Evolutionary conservation across 1,140 invertebrate species (phyloP).

Genomic region (Aphis gossypii): DNA sequence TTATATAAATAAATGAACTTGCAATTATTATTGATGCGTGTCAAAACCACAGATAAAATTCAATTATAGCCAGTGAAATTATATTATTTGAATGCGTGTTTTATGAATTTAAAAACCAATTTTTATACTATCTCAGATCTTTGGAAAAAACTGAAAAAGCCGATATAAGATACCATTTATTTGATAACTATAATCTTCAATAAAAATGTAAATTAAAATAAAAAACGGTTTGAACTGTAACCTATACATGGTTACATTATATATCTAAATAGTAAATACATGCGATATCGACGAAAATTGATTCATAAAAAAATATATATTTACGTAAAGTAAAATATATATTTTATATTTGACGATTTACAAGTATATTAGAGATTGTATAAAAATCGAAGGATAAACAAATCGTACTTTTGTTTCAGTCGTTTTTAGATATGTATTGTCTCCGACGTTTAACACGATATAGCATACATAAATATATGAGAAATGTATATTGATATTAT

Average conservation of each 20-base stretch:
- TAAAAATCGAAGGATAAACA: neutral
- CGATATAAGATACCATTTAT: neutral
- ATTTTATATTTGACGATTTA: neutral
- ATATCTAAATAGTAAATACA: neutral
- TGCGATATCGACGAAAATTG: neutral
- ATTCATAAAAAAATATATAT: neutral
- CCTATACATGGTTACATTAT: neutral
- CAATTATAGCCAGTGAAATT: neutral
- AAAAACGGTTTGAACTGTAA: neutral
- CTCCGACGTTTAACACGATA: neutral
- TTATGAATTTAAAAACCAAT: neutral
- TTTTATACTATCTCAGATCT: neutral
- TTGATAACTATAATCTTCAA: neutral
- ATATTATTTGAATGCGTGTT: neutral
- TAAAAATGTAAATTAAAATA: conserved; percentile 16
- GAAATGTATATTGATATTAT: neutral
- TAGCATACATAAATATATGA: neutral
- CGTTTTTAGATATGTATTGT: neutral
- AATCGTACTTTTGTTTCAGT: neutral
- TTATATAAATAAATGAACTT: neutral
- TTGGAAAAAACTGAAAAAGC: neutral
- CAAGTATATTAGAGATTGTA: neutral
- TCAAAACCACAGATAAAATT: neutral
- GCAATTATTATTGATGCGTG: neutral
- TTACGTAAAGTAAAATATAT: neutral